Percentiles rank a stretch among this genome's conserved stretches.
Evolutionary conservation across 2,888 invertebrate genomes (phyloP).

Genomic region (Oxycera nigricornis): DNA sequence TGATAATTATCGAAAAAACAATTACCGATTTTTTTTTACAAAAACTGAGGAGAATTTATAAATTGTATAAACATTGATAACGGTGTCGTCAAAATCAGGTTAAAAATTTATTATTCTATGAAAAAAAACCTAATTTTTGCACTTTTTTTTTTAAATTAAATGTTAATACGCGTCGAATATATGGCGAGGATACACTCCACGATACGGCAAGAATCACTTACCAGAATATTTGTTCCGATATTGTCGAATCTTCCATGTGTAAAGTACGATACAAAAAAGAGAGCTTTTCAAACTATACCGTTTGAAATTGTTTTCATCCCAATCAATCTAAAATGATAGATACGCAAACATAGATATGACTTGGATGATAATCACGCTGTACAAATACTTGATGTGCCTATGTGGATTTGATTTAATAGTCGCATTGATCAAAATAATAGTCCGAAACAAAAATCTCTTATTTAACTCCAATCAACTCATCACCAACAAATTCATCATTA

Average conservation of each 20-base stretch:
- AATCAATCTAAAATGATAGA: not conserved
- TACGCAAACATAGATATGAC: not conserved
- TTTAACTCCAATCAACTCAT: slow-evolving; percentile 50
- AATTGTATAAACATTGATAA: not conserved
- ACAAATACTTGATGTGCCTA: not conserved
- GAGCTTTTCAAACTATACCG: not conserved
- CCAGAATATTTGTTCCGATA: not conserved
- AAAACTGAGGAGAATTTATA: not conserved
- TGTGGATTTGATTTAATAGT: slow-evolving; percentile 9
- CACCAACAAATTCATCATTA: slow-evolving; percentile 50
- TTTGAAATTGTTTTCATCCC: not conserved
- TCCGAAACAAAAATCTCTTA: not conserved
- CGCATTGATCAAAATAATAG: not conserved
- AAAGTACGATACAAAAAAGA: not conserved
- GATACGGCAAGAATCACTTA: slow-evolving; percentile 2
- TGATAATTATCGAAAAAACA: not conserved
- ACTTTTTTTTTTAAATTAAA: not conserved
- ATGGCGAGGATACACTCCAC: not conserved
- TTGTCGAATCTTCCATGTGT: slow-evolving; percentile 5
- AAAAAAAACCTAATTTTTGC: no score
- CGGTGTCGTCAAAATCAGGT: not conserved
- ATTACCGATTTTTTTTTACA: not conserved
- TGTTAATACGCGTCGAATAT: not conserved
- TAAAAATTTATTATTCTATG: not conserved
- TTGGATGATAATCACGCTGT: not conserved